Percentiles rank a stretch among this genome's conserved stretches.
phyloP scores from a whole-genome alignment of 2,797 vertebrate species.

The Pipistrellus nathusii region DNA sequence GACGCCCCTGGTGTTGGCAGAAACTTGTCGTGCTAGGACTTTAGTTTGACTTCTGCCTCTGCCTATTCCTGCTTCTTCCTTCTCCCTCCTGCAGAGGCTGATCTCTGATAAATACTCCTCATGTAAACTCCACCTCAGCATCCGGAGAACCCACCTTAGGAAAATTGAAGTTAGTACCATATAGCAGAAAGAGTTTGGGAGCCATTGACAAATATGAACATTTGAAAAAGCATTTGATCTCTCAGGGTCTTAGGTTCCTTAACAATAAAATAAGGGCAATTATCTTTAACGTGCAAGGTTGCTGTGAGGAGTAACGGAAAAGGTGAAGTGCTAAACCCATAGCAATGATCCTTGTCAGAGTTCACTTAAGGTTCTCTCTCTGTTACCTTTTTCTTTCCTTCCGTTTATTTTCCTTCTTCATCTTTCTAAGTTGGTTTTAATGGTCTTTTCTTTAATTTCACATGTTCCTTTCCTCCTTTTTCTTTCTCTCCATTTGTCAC shows the following conservation, averaged over 20 bases:
- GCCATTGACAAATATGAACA: background rate
- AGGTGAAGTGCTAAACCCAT: background rate
- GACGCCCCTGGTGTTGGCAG: background rate
- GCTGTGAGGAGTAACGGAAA: background rate
- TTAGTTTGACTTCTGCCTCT: background rate
- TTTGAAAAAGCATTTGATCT: slow-evolving; percentile 24
- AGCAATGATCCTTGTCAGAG: background rate
- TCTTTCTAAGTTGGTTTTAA: background rate
- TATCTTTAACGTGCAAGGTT: background rate
- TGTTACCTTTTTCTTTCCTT: slow-evolving; percentile 17
- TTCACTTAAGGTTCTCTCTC: background rate
- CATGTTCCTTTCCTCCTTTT: background rate
- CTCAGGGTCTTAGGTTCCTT: background rate
- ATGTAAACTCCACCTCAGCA: background rate
- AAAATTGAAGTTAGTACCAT: background rate
- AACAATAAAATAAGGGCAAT: background rate
- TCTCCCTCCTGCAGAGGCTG: background rate
- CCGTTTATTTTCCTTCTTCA: background rate
- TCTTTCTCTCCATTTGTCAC: background rate
- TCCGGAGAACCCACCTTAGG: background rate
- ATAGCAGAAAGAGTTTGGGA: background rate
- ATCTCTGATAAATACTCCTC: background rate
- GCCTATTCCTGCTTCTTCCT: background rate
- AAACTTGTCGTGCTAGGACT: background rate
- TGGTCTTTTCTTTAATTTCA: background rate